Conservation (phyloP, 1,140 invertebrate species). For the Calephelis virginiensis region DNA sequence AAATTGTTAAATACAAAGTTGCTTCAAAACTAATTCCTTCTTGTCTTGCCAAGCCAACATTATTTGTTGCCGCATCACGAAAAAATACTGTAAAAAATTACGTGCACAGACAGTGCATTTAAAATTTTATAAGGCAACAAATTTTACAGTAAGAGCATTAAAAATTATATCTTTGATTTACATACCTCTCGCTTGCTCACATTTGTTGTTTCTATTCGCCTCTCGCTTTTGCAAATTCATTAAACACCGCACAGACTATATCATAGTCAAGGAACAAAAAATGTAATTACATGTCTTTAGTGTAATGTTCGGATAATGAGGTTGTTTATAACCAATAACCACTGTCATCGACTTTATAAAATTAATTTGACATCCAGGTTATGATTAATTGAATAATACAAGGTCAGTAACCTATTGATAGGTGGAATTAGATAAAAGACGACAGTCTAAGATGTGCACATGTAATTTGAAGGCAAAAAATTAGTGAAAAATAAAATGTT, state of each 20-base stretch:
- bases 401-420: conserved; percentile 4
- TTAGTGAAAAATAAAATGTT: not conserved
- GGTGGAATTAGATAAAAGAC: conserved; percentile 13
- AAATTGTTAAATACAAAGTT: too few species aligned
- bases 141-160: too few species aligned
- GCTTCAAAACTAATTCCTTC: too few species aligned
- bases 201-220: not conserved
- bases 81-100: too few species aligned
- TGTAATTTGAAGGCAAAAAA: not conserved
- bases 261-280: not conserved
- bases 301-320: conserved; percentile 9
- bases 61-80: too few species aligned
- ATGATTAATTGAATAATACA: conserved; percentile 6
- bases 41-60: too few species aligned
- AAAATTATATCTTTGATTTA: too few species aligned
- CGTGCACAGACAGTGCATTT: too few species aligned
- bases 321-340: conserved; percentile 13
- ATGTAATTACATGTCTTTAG: conserved; percentile 10
- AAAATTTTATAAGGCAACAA: too few species aligned
- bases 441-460: not conserved
- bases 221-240: not conserved
- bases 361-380: conserved; percentile 14
- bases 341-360: conserved; percentile 2
- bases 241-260: not conserved
- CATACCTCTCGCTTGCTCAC: too few species aligned